Percentiles rank a stretch among this genome's conserved stretches.
phyloP scores from a whole-genome alignment of 1,140 invertebrate species.

The Macrocentrus cingulum region DNA sequence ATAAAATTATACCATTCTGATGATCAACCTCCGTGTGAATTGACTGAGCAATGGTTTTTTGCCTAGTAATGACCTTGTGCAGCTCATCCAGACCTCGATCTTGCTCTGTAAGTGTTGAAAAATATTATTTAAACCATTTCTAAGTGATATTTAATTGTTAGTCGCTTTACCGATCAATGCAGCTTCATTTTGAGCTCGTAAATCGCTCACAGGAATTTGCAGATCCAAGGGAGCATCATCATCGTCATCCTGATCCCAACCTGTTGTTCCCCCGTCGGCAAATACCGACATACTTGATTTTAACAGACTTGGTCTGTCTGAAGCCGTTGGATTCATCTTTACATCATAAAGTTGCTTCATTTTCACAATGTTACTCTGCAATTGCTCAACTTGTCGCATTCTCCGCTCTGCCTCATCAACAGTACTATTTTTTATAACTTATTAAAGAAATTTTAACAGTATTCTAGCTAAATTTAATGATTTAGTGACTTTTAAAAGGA shows the following conservation, averaged over 20 bases:
- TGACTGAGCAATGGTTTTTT: conserved; percentile 74
- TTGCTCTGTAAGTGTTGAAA: conserved; percentile 65
- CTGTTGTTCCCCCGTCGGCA: conserved; percentile 55
- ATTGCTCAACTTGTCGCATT: conserved; percentile 61
- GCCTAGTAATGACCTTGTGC: conserved; percentile 73
- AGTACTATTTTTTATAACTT: conserved; percentile 55
- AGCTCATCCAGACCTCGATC: conserved; percentile 75
- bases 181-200: conserved; percentile 44
- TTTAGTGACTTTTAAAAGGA: no score
- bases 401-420: conserved; percentile 65
- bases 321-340: conserved; percentile 35
- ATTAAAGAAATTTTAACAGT: conserved; percentile 36
- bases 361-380: conserved; percentile 63
- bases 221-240: conserved; percentile 40
- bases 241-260: conserved; percentile 49
- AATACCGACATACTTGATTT: conserved; percentile 44
- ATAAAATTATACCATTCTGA: conserved; percentile 71
- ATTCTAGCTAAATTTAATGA: no score
- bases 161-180: conserved; percentile 45
- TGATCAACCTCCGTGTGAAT: conserved; percentile 76
- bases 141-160: conserved; percentile 7
- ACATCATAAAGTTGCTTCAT: conserved; percentile 61
- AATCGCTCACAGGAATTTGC: conserved; percentile 39
- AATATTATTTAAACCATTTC: conserved; percentile 12
- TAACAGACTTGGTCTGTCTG: conserved; percentile 39